Conservation (phyloP, 1,140 invertebrate genomes). For the Drosophila pachea region DNA sequence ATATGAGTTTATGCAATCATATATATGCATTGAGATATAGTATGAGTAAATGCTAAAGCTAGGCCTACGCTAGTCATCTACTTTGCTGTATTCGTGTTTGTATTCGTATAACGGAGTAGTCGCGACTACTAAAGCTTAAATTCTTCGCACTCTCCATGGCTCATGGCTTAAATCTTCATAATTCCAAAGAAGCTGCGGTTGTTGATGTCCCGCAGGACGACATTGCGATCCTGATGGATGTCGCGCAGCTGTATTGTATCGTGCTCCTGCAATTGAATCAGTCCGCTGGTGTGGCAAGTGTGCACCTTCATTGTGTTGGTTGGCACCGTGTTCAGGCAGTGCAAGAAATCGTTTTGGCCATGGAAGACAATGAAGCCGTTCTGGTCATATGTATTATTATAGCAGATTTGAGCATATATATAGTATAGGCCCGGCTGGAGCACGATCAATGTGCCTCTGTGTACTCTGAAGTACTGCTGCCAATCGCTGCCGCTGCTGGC, state of each 20-base stretch:
- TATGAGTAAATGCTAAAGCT: constrained; percentile 51
- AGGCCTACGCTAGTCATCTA: constrained; percentile 58
- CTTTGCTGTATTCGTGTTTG: constrained; percentile 42
- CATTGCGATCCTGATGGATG: constrained; percentile 84
- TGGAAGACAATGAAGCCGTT: constrained; percentile 83
- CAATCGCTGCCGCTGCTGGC: constrained; percentile 40
- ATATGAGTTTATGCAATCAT: constrained; percentile 23
- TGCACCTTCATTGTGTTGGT: constrained; percentile 82
- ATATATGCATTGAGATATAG: constrained; percentile 2
- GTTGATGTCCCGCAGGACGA: constrained; percentile 83
- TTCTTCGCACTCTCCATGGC: constrained; percentile 11
- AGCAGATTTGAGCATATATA: constrained; percentile 85
- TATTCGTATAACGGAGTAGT: constrained; percentile 52
- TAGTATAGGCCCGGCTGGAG: constrained; percentile 83
- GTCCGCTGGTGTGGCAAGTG: constrained; percentile 87
- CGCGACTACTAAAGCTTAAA: constrained; percentile 59
- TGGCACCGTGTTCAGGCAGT: constrained; percentile 81
- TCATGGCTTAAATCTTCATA: constrained; percentile 80
- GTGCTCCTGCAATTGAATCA: constrained; percentile 82
- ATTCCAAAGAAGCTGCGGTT: constrained; percentile 89
- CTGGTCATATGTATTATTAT: constrained; percentile 83
- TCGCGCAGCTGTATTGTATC: constrained; percentile 85
- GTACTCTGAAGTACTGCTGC: constrained; percentile 51
- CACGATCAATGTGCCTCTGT: constrained; percentile 80
- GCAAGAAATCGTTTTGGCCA: constrained; percentile 79